phyloP scores from a whole-genome alignment of 2,888 invertebrate species.

The Drosophila formosana region DNA sequence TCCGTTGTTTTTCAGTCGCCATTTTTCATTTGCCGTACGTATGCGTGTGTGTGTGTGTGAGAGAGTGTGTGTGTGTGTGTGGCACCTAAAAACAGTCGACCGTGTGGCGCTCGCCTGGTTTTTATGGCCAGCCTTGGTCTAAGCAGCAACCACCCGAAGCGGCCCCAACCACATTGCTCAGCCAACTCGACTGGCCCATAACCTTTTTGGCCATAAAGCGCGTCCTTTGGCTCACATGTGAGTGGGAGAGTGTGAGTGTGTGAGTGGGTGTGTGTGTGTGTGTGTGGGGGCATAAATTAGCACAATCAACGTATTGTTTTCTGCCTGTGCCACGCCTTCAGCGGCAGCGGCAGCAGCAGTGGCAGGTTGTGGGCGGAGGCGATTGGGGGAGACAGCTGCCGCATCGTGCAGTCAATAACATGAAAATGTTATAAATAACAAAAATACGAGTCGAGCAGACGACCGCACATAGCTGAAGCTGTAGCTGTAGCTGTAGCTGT shows the following conservation, averaged over 20 bases:
- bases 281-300: constrained; percentile 72
- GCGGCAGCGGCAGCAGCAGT: constrained; percentile 9
- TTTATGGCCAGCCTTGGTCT: constrained; percentile 68
- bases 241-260: constrained; percentile 15
- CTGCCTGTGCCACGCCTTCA: constrained; percentile 57
- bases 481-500: constrained; percentile 40
- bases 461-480: constrained; percentile 15
- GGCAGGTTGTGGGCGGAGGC: constrained; percentile 12
- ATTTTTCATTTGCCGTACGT: constrained; percentile 67
- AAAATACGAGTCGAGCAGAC: constrained; percentile 61
- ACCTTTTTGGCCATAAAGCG: constrained; percentile 77
- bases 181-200: constrained; percentile 59
- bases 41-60: not conserved
- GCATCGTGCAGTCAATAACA: constrained; percentile 74
- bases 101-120: constrained; percentile 71
- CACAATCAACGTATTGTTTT: constrained; percentile 81
- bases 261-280: constrained; percentile 5
- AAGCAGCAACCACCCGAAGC: constrained; percentile 19
- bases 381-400: constrained; percentile 29
- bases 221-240: constrained; percentile 48
- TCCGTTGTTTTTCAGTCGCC: constrained; percentile 62
- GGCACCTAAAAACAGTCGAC: constrained; percentile 78
- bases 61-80: constrained; percentile 31
- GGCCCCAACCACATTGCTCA: constrained; percentile 26
- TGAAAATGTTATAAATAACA: constrained; percentile 79